phyloP scores from a whole-genome alignment of 2,113 vertebrate genomes.

The Grallaria varia region DNA sequence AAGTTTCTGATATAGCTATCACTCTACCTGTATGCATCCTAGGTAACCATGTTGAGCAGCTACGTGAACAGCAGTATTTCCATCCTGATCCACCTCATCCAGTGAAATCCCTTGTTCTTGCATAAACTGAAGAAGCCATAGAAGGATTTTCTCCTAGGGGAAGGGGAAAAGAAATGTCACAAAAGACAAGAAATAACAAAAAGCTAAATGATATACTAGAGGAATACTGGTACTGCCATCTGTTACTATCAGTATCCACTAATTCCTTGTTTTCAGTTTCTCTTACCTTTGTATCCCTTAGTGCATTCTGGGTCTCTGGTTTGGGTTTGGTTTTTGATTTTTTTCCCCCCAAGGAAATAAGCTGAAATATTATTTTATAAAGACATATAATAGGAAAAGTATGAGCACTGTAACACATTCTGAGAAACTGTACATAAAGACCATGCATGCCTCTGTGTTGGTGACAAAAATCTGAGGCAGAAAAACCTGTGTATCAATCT shows the following conservation, averaged over 20 bases:
- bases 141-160: conserved; percentile 89
- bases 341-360: neutral
- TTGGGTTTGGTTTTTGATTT: neutral
- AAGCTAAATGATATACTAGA: neutral
- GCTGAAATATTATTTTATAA: neutral
- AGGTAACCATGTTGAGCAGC: conserved; percentile 93
- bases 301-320: neutral
- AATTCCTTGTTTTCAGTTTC: neutral
- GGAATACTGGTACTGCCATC: neutral
- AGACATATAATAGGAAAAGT: neutral
- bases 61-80: conserved; percentile 92
- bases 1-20: neutral
- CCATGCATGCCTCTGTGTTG: neutral
- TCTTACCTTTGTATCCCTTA: neutral
- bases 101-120: conserved; percentile 97
- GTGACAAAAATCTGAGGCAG: neutral
- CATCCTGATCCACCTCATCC: conserved; percentile 92
- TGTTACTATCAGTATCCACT: neutral
- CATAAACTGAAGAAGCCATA: conserved; percentile 99
- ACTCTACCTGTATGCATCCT: conserved; percentile 90
- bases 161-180: neutral
- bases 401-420: neutral
- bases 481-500: neutral
- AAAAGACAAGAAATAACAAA: neutral
- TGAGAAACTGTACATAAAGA: neutral